Base-by-base conservation (phyloP, 1,140 invertebrate species). In the Drosophila gunungcola region DNA sequence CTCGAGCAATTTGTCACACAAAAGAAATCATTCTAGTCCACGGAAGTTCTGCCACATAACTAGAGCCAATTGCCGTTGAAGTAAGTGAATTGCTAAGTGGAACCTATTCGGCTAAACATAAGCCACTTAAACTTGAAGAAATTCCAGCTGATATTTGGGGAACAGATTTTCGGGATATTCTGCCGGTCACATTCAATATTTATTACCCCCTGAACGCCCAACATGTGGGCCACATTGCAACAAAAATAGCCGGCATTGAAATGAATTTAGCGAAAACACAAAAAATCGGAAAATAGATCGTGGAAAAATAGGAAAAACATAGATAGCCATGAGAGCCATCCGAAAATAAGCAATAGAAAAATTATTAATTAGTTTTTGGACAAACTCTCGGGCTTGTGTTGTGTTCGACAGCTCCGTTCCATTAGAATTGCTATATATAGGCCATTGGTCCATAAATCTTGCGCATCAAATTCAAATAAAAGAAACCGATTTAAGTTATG, bases 291-390 rank as follows among this genome's bases (percentile, higher is more conserved):
- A 51, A 60, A 36, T 25, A 45, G 56, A 60, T 39, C 52, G 61
- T 41, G 39, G 61, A 63, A 65, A 62, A 57, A 53, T 29, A 13
- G 42, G 32, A 63, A 56, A 56, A 38, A 29, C 49, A 27, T 32
- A 41, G 53, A 43, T 25, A 52, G 16, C 46, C 12, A 41, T 62
- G 41, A 55, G 67, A 39, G 45, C 38, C 13, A 63, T 62, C 76
- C 80, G 45, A 88, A 89, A 88, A 83, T 82, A 86, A 21, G 45
- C 41, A 16, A 78, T 82, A 51, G 51, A 65, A 61, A 72, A 55
- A 62, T 80, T 77, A 88, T 89, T 88, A 83, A 88, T 88, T 89
- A 64, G 53, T 77, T 80, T 88, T 88, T 89, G 84, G 83, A 88
- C 84, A 89, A 76, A 61, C 52, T 73, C 42, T 48, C 73, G 54